phyloP scores from a whole-genome alignment of 37 sponge, comb jelly and placozoan genomes.

The Cladorhizidae sp. region DNA sequence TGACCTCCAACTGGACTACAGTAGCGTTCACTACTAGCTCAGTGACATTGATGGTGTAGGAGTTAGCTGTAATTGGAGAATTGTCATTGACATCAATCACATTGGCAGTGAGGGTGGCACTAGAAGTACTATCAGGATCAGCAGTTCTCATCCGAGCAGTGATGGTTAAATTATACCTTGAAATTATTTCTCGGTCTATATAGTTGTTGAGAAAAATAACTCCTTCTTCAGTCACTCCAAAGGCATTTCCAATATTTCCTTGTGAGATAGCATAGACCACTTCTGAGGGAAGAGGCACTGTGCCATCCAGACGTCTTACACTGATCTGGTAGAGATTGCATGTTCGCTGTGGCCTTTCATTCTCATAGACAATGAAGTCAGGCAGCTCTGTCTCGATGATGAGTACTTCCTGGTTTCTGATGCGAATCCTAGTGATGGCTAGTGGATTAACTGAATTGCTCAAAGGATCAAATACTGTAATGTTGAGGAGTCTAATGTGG shows the following conservation, averaged over 20 bases:
- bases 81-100: constrained; percentile 90
- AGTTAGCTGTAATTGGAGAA: constrained; percentile 48
- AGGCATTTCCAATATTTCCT: constrained; percentile 51
- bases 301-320: constrained; percentile 36
- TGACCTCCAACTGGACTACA: constrained; percentile 69
- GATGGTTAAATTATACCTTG: constrained; percentile 48
- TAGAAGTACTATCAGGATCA: constrained; percentile 41
- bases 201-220: constrained; percentile 46
- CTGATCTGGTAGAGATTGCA: constrained; percentile 25
- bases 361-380: constrained; percentile 56
- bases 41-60: constrained; percentile 51
- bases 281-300: constrained; percentile 11
- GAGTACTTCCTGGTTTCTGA: constrained; percentile 16
- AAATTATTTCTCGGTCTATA: constrained; percentile 64
- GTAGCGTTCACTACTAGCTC: constrained; percentile 20
- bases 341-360: constrained; percentile 53
- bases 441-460: constrained; percentile 33
- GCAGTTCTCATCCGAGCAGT: constrained; percentile 42
- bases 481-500: constrained; percentile 34
- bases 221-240: constrained; percentile 54
- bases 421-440: constrained; percentile 36
- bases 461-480: constrained; percentile 46
- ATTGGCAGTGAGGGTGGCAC: constrained; percentile 34
- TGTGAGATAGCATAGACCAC: constrained; percentile 31
- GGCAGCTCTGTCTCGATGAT: constrained; percentile 22